Conservation (phyloP, 1,140 invertebrate species). For the Pararge aegeria region DNA sequence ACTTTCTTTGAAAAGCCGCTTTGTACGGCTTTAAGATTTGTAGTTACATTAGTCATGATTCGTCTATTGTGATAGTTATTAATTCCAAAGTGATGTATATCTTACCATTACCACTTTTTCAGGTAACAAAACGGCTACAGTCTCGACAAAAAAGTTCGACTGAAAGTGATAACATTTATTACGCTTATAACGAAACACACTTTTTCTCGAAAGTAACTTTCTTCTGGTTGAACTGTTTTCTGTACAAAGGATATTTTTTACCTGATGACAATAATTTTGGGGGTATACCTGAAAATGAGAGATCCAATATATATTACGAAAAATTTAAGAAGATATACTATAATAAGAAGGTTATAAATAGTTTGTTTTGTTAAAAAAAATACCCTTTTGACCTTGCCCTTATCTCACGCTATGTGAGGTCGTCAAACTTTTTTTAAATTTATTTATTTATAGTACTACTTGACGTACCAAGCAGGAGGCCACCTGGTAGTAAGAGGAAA, state of each 20-base stretch:
- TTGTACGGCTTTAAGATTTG: too few relatives aligned
- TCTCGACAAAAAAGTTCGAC: conserved; percentile 39
- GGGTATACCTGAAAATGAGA: conserved; percentile 83
- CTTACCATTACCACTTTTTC: conserved; percentile 25
- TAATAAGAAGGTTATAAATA: conserved; percentile 61
- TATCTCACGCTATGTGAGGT: too few relatives aligned
- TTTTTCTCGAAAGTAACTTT: conserved; percentile 88
- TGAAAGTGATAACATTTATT: conserved; percentile 47
- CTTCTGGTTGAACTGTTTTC: conserved; percentile 87
- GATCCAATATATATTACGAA: conserved; percentile 76
- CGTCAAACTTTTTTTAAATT: too few relatives aligned
- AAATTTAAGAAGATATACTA: conserved; percentile 79
- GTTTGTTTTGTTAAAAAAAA: background rate
- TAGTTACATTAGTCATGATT: too few relatives aligned
- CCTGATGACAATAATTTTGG: conserved; percentile 87
- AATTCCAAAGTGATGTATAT: background rate
- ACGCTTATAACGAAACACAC: conserved; percentile 82
- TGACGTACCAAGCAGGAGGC: too few relatives aligned
- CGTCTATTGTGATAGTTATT: too few relatives aligned
- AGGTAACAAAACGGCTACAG: conserved; percentile 55
- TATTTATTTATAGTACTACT: too few relatives aligned
- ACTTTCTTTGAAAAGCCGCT: too few relatives aligned
- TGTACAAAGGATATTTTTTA: conserved; percentile 83
- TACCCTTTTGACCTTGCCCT: too few relatives aligned
- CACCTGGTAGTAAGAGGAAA: too few relatives aligned